phyloP scores from a whole-genome alignment of 2,888 invertebrate species.

The Sycophila texana region DNA sequence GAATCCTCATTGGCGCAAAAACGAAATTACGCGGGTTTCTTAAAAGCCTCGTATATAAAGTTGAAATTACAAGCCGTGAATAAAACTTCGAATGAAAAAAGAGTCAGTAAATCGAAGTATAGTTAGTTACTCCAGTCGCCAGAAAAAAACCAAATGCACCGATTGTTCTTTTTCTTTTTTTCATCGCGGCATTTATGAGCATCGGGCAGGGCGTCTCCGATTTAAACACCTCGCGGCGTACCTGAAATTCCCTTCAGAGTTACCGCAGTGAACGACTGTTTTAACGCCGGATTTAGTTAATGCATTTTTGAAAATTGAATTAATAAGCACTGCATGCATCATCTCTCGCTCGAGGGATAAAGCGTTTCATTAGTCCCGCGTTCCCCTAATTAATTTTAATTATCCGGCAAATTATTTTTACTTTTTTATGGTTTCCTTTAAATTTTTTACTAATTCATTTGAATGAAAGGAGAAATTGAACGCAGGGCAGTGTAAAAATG shows the following conservation, averaged over 20 bases:
- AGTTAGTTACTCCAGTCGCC: conserved; percentile 21
- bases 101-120: conserved; percentile 34
- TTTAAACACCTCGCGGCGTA: not conserved
- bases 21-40: conserved; percentile 7
- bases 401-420: no score
- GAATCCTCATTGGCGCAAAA: not conserved
- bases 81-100: conserved; percentile 11
- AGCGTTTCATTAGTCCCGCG: no score
- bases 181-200: not conserved
- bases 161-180: conserved; percentile 1
- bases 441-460: no score
- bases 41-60: not conserved
- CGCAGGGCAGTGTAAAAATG: no score
- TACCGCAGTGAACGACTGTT: not conserved
- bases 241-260: not conserved
- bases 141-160: no score
- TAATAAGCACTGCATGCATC: conserved; percentile 26
- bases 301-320: conserved; percentile 36
- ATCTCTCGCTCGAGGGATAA: not conserved
- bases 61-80: not conserved
- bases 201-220: not conserved
- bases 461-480: no score
- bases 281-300: conserved; percentile 45
- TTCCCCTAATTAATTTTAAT: no score
- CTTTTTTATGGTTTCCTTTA: no score